Percentiles rank a stretch among this genome's conserved stretches.
Conservation (phyloP, 1,140 invertebrate species). For the Cyclargus thomasi region DNA sequence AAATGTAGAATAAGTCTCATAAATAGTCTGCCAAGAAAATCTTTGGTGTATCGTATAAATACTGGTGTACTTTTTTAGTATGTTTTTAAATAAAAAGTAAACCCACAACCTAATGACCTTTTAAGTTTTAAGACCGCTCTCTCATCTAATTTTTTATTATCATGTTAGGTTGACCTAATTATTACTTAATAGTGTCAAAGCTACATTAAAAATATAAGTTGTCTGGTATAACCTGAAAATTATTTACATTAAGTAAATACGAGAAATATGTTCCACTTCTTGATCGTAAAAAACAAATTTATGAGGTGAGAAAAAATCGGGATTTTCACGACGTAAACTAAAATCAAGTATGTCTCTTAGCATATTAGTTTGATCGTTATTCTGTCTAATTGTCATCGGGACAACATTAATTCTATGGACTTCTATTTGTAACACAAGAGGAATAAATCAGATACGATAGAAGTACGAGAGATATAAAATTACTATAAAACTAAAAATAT, state of each 20-base stretch:
- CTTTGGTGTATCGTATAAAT: too few relatives aligned
- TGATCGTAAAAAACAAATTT: conserved; percentile 2
- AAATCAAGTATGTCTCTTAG: not conserved
- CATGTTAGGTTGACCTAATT: too few relatives aligned
- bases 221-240: not conserved
- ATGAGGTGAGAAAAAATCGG: not conserved
- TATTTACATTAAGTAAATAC: not conserved
- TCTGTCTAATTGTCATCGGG: conserved; percentile 1
- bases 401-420: not conserved
- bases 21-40: too few relatives aligned
- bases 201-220: not conserved
- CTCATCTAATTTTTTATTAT: too few relatives aligned
- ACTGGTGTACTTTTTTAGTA: too few relatives aligned
- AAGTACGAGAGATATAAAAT: not conserved
- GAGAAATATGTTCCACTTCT: not conserved
- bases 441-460: not conserved
- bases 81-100: too few relatives aligned
- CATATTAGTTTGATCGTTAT: conserved; percentile 10
- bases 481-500: not conserved
- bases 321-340: not conserved
- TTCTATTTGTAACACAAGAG: not conserved
- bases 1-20: too few relatives aligned
- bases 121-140: too few relatives aligned
- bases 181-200: too few relatives aligned
- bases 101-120: too few relatives aligned